A percentile compares a stretch with the other conserved stretches of the same genome.
phyloP scores from a whole-genome alignment of 2,888 invertebrate species.

The Harpagoxenus sublaevis region DNA sequence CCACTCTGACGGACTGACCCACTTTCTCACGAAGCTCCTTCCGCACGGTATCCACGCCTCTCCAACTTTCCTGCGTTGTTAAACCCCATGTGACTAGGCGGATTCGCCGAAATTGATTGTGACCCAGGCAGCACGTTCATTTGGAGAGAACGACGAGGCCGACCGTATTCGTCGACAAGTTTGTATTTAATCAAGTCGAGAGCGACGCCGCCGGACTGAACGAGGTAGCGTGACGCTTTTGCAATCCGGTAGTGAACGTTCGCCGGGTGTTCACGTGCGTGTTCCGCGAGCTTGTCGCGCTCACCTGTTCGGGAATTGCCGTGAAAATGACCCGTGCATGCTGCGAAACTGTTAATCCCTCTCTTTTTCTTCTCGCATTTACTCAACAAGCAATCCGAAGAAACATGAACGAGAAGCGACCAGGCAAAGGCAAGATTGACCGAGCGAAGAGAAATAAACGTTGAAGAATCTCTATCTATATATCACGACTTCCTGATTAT shows the following conservation, averaged over 20 bases:
- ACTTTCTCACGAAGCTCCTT: constrained; percentile 32
- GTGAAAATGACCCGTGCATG: constrained; percentile 19
- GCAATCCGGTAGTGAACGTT: constrained; percentile 11
- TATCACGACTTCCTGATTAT: not conserved
- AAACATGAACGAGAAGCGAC: not conserved
- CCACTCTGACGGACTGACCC: constrained; percentile 27
- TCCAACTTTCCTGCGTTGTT: constrained; percentile 45
- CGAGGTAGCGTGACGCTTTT: constrained; percentile 39
- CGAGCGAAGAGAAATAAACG: not conserved
- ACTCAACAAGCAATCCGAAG: not conserved
- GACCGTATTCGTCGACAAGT: constrained; percentile 15
- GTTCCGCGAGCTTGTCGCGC: not conserved
- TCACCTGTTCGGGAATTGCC: not conserved
- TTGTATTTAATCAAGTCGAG: constrained; percentile 48
- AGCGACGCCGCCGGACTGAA: constrained; percentile 18
- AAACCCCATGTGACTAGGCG: constrained; percentile 20
- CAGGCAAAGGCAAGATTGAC: not conserved
- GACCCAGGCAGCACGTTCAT: constrained; percentile 34
- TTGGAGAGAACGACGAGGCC: constrained; percentile 10
- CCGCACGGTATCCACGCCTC: constrained; percentile 10
- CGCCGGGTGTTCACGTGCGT: not conserved
- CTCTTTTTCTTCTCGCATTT: not conserved
- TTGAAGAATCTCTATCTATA: not conserved
- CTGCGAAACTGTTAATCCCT: constrained; percentile 5
- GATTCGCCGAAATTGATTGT: constrained; percentile 36